A percentile compares a stretch with the other conserved stretches of the same genome.
Conservation (phyloP, 2,797 vertebrate genomes). For the Chaetodon trifasciatus region DNA sequence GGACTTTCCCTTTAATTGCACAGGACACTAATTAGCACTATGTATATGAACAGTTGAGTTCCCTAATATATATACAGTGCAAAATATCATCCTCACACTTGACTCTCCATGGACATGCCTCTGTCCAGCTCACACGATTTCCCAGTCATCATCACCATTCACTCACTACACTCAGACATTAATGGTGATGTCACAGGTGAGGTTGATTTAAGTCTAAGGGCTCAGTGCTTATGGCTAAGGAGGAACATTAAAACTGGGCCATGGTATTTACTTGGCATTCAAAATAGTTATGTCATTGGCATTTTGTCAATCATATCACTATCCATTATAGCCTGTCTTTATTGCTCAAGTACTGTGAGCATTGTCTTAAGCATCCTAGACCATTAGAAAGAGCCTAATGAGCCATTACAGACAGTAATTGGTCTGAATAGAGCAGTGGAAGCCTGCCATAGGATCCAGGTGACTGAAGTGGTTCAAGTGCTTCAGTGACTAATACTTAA, state of each 20-base stretch:
- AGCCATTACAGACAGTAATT: slow-evolving; percentile 53
- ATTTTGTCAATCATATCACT: background rate
- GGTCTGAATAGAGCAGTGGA: slow-evolving; percentile 34
- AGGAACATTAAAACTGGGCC: background rate
- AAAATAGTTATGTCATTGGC: slow-evolving; percentile 7
- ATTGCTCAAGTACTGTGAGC: slow-evolving; percentile 9
- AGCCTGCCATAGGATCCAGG: slow-evolving; percentile 33
- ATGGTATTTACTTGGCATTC: background rate
- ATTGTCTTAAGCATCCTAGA: slow-evolving; percentile 17
- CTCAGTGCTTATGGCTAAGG: background rate
- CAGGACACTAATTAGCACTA: no score
- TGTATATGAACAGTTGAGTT: no score
- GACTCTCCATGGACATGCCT: no score
- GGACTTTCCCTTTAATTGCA: no score
- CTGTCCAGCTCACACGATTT: background rate
- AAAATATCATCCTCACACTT: no score
- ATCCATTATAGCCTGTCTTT: slow-evolving; percentile 17
- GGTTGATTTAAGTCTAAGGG: background rate
- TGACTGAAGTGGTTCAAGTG: slow-evolving; percentile 51
- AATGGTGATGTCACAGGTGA: background rate
- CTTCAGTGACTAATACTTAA: slow-evolving; percentile 29
- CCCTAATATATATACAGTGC: no score
- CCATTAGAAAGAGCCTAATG: slow-evolving; percentile 41
- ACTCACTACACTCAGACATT: background rate
- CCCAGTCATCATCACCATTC: background rate